Evolutionary conservation across 2,797 vertebrate genomes (phyloP).

Genomic region (Rhinatrema bivittatum): DNA sequence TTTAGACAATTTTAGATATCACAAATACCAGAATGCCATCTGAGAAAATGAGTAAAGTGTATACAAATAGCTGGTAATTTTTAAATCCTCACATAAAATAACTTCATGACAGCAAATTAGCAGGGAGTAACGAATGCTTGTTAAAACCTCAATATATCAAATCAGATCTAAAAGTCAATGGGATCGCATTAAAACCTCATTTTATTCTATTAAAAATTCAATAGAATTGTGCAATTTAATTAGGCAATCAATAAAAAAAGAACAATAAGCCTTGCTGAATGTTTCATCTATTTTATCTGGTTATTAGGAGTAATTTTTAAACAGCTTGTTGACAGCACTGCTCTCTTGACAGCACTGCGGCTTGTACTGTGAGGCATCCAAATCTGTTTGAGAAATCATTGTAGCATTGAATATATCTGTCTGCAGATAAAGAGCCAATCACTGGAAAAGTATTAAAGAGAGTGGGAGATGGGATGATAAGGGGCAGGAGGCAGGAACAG

Average conservation of each 20-base stretch:
- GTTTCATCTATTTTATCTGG: slow-evolving; percentile 28
- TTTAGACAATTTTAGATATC: background rate
- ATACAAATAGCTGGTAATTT: slow-evolving; percentile 20
- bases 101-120: slow-evolving; percentile 38
- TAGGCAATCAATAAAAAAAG: slow-evolving; percentile 35
- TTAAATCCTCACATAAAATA: slow-evolving; percentile 25
- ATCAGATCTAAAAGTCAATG: slow-evolving; percentile 39
- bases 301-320: slow-evolving; percentile 44
- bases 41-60: background rate
- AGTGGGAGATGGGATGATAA: background rate
- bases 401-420: slow-evolving; percentile 30
- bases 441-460: slow-evolving; percentile 2
- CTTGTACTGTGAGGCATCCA: slow-evolving; percentile 25
- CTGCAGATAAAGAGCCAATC: slow-evolving; percentile 25
- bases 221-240: slow-evolving; percentile 50
- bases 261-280: slow-evolving; percentile 39
- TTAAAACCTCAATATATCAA: slow-evolving; percentile 54
- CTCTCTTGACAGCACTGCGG: slow-evolving; percentile 10
- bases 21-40: background rate
- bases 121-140: slow-evolving; percentile 25
- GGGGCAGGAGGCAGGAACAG: background rate
- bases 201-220: slow-evolving; percentile 57
- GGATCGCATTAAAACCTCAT: slow-evolving; percentile 59
- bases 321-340: slow-evolving; percentile 41
- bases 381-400: slow-evolving; percentile 17